These are phyloP conservation scores for Alcedo atthis DNA, from an alignment of 2,797 vertebrate genomes.

Conservation along the genomic window DNA sequence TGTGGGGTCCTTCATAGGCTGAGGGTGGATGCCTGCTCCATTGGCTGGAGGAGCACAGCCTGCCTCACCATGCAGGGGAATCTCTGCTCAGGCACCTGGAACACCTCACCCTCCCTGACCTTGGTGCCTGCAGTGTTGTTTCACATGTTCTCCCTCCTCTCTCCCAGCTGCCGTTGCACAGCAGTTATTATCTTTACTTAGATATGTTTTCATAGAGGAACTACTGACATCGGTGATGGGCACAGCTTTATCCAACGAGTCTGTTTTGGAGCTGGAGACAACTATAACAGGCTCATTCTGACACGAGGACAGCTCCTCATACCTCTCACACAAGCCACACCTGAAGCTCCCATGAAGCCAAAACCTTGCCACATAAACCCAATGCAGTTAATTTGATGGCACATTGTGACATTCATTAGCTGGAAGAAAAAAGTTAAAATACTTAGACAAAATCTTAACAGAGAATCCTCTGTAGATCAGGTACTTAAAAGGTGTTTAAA, in stretches of 20 bases:
- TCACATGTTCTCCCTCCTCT: not conserved
- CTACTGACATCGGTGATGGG: not conserved
- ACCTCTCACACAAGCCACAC: not conserved
- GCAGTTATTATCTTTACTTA: not conserved
- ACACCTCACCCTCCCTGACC: no score
- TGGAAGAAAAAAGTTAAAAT: not conserved
- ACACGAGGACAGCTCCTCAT: not conserved
- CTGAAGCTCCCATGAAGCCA: rapidly evolving
- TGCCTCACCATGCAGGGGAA: not conserved
- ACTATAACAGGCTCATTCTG: not conserved
- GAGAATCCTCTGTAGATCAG: not conserved
- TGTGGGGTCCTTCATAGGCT: not conserved
- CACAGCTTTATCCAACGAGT: not conserved
- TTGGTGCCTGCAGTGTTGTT: not conserved
- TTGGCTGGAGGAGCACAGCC: not conserved
- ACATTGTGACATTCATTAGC: not conserved
- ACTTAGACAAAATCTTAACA: not conserved
- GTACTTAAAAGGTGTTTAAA: not conserved
- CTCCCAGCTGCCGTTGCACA: not conserved
- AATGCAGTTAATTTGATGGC: rapidly evolving
- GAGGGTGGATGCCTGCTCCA: no score
- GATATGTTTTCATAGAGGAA: not conserved
- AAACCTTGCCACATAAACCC: not conserved
- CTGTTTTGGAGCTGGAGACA: not conserved
- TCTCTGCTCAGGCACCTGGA: no score